Evolutionary conservation across 2,113 vertebrate species (phyloP), one percentile per base, ranked within the genome.

Genomic region (Vanacampus margaritifer): DNA sequence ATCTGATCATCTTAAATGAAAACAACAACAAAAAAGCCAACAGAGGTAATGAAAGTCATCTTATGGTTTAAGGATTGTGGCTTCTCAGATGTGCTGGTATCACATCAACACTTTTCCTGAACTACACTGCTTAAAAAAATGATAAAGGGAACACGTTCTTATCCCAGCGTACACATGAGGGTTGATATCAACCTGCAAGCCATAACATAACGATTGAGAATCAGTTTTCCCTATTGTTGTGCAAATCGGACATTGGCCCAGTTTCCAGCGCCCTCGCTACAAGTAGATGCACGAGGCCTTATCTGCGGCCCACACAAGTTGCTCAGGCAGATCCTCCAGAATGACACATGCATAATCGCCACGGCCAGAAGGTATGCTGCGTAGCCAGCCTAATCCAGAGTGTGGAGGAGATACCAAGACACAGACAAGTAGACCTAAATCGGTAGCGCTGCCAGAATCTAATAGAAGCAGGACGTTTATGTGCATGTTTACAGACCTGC

Each of bases 11-110:
- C 11, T 6, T 11, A 61, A 61, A 65, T n/a, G n/a, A 70, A 76
- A 69, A 76, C n/a, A n/a, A n/a, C n/a, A n/a, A n/a, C n/a, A 72
- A 3, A 24, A 62, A 62, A 67, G 64, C 72, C 68, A 78, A 71
- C 62, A 62, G 75, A 76, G 66, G 78, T 79, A 81, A 84, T 84
- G 62, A 72, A 73, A 83, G 84, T 73, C 28, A 62, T 64, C 70
- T 72, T 48, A 21, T 68, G 72, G 73, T 72, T 74, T 68, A 82
- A 79, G 66, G 76, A 75, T 78, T 71, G 78, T 73, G 82, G 73
- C 46, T 81, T 76, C 65, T 65, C 36, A 74, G 32, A 50, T 78
- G 77, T 78, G 76, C 74, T 76, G 65, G 53, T 65, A 74, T 74
- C 71, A 71, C 56, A 71, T 70, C 53, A 81, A 79, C 72, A 77